Conservation (phyloP, 2,888 invertebrate species). For the Taphrorychus bicolor region DNA sequence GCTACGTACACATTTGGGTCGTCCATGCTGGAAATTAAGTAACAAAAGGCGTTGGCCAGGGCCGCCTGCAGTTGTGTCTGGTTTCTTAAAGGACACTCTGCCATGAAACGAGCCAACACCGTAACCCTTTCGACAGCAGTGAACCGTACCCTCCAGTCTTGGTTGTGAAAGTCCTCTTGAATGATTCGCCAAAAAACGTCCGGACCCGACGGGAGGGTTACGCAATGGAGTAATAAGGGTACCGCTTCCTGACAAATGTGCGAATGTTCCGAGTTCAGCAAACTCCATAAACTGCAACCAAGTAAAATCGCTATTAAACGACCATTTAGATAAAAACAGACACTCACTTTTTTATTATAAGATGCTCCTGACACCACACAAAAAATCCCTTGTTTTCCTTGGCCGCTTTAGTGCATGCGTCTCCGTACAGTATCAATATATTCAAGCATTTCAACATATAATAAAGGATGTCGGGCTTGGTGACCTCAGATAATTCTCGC, state of each 20-base stretch:
- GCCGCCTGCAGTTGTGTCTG: constrained; percentile 89
- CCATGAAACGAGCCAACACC: constrained; percentile 91
- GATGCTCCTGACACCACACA: constrained; percentile 95
- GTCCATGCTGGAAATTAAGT: constrained; percentile 94
- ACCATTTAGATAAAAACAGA: too few relatives aligned
- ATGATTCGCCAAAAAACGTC: constrained; percentile 97
- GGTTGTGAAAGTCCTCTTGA: constrained; percentile 90
- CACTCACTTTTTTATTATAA: constrained; percentile 87
- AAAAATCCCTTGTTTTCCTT: constrained; percentile 92
- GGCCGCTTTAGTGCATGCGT: constrained; percentile 85
- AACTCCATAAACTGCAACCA: constrained; percentile 82
- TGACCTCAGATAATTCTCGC: constrained; percentile 80
- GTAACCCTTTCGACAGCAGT: constrained; percentile 95
- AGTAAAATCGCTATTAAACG: neutral
- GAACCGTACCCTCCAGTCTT: constrained; percentile 89
- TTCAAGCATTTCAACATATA: constrained; percentile 92
- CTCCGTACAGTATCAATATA: constrained; percentile 90
- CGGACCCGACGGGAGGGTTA: constrained; percentile 91
- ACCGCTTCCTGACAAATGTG: constrained; percentile 93
- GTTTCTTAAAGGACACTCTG: constrained; percentile 84
- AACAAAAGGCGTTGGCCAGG: constrained; percentile 95
- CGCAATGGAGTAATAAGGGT: constrained; percentile 92
- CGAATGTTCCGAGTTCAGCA: constrained; percentile 90
- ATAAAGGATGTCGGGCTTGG: constrained; percentile 91
- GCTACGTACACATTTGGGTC: constrained; percentile 95